Base-by-base conservation (phyloP, 2,888 invertebrate genomes). In the Brenthis hecate region DNA sequence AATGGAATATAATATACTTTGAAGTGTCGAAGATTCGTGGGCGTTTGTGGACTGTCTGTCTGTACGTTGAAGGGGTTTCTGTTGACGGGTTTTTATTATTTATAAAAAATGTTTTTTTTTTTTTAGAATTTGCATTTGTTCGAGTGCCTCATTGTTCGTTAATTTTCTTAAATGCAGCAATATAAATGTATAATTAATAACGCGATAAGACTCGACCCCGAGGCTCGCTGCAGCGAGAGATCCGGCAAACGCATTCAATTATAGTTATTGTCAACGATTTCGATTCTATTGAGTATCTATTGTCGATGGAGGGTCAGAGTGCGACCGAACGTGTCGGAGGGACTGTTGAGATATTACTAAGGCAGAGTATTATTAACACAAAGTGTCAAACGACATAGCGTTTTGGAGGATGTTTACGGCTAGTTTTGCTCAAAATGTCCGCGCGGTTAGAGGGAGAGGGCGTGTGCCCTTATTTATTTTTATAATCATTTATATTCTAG, bases 401-500 rank as follows among this genome's bases (percentile, higher is more conserved):
- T 78, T 78, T 77, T 79, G 75, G 79, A 79, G 76, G 76, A 78
- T 73, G 75, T 80, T 78, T 75, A 68, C 75, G 73, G 75, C 74
- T 75, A 80, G 81, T 79, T 73, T 84, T 85, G 85, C 85, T 86
- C 86, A 84, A 84, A 75, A 74, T 73, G 73, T 74, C 79, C 79
- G 78, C 79, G 80, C 76, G 81, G 85, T 80, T 80, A 80, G 76
- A 84, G 86, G 85, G 84, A 81, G 66, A 56, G 32, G 82, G 85
- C 79, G 78, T 75, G 73, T 77, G 81, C 88, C 87, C 89, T 86
- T 91, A 91, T 91, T 91, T 92, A 91, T 92, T 92, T 91, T 92
- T 91, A 87, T 92, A 91, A 91, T 89, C 90, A 86, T 91, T 91
- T 89, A 89, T 91, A 89, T 86, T 85, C 78, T 91, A 91, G 82